Evolutionary conservation across 1,140 invertebrate species (phyloP).

Genomic region (Drosophila albomicans): DNA sequence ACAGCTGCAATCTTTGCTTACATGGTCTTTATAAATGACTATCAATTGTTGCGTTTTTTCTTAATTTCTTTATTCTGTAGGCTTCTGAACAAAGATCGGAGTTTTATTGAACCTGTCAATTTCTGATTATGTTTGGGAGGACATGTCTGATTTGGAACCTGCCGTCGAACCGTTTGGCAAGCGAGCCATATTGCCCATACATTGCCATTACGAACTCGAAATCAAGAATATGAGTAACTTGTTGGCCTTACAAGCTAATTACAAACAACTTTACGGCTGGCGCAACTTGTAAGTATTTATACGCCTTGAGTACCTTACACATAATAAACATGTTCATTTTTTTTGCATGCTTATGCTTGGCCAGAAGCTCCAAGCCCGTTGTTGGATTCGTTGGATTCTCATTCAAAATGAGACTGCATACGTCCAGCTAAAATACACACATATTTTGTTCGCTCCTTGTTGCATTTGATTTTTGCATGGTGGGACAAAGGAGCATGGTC

Average conservation of each 20-base stretch:
- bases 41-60: no score
- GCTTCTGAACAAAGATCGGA: slow-evolving; percentile 65
- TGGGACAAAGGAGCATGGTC: slow-evolving; percentile 92
- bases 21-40: no score
- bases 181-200: slow-evolving; percentile 86
- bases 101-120: slow-evolving; percentile 75
- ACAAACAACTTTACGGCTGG: slow-evolving; percentile 73
- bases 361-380: slow-evolving; percentile 80
- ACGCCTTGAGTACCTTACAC: no score
- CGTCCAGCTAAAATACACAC: slow-evolving; percentile 93
- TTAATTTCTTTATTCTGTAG: slow-evolving; percentile 38
- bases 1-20: no score
- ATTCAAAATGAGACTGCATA: no score
- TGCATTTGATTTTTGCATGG: slow-evolving; percentile 89
- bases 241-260: slow-evolving; percentile 66
- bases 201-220: slow-evolving; percentile 85
- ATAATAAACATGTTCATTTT: slow-evolving; percentile 10
- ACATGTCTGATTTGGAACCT: slow-evolving; percentile 79
- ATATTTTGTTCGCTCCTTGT: slow-evolving; percentile 87
- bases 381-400: slow-evolving; percentile 28
- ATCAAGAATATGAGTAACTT: slow-evolving; percentile 52
- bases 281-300: slow-evolving; percentile 79
- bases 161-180: slow-evolving; percentile 83
- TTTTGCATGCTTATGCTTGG: slow-evolving; percentile 73
- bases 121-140: slow-evolving; percentile 80